phyloP scores from a whole-genome alignment of 1,140 invertebrate species.

The Drosophila triauraria region DNA sequence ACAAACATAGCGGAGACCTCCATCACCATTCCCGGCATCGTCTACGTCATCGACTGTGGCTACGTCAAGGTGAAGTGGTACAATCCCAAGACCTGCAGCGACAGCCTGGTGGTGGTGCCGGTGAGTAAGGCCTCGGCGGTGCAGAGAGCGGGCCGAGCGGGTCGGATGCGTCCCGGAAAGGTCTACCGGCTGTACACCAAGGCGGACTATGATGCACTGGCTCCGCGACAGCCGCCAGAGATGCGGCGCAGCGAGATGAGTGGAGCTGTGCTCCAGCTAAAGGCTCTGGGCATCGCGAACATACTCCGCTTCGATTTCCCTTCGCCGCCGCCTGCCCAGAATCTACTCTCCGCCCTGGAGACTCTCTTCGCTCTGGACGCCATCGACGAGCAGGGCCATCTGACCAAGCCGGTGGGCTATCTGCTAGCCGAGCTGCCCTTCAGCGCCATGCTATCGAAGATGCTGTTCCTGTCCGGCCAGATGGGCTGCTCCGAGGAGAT shows the following conservation, averaged over 20 bases:
- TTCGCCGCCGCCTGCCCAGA: conserved; percentile 94
- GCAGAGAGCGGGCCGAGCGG: conserved; percentile 97
- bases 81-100: conserved; percentile 93
- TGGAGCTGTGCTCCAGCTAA: conserved; percentile 94
- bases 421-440: conserved; percentile 97
- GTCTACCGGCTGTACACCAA: conserved; percentile 93
- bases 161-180: conserved; percentile 93
- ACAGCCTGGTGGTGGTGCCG: conserved; percentile 93
- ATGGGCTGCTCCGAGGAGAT: conserved; percentile 96
- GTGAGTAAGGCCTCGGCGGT: conserved; percentile 95
- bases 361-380: conserved; percentile 94
- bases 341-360: conserved; percentile 94
- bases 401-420: conserved; percentile 93
- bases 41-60: conserved; percentile 98
- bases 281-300: conserved; percentile 98
- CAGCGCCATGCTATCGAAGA: conserved; percentile 94
- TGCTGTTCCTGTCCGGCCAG: conserved; percentile 91
- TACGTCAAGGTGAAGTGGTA: conserved; percentile 98
- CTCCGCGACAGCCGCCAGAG: conserved; percentile 92
- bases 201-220: conserved; percentile 90
- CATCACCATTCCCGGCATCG: conserved; percentile 93
- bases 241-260: conserved; percentile 96
- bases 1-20: conserved; percentile 99
- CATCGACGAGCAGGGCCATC: conserved; percentile 91
- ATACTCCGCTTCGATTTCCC: conserved; percentile 93